Conservation (phyloP, 2,113 vertebrate genomes). For the Silurus asotus region DNA sequence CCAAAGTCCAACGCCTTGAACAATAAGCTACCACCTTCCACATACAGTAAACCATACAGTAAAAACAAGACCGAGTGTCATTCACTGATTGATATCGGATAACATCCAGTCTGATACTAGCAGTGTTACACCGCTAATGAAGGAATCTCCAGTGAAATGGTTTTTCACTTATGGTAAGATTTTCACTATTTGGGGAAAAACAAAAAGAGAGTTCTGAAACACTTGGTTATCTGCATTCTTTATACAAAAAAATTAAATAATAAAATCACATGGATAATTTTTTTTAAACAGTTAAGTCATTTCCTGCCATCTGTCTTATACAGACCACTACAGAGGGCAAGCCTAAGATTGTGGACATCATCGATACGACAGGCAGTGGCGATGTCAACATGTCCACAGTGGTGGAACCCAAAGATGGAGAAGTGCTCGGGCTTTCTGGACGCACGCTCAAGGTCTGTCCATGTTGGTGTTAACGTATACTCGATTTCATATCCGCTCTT, state of each 20-base stretch:
- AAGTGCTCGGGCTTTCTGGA: slow-evolving; percentile 85
- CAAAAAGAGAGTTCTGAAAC: too few species aligned
- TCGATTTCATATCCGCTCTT: not conserved
- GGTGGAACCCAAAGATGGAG: slow-evolving; percentile 86
- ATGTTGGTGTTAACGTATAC: too few species aligned
- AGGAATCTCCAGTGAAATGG: not conserved
- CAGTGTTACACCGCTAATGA: not conserved
- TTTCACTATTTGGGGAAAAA: too few species aligned
- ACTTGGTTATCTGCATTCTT: not conserved
- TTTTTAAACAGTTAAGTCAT: not conserved
- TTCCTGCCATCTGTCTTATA: slow-evolving; percentile 21
- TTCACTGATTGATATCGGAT: too few species aligned
- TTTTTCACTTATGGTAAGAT: not conserved
- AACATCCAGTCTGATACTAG: too few species aligned
- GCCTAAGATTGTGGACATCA: slow-evolving; percentile 96
- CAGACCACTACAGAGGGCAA: slow-evolving; percentile 93
- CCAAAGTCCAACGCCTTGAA: too few species aligned
- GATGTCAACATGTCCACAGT: slow-evolving; percentile 89
- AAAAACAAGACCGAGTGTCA: too few species aligned
- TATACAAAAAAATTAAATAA: not conserved
- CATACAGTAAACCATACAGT: too few species aligned
- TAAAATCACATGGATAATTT: not conserved
- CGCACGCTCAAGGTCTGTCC: slow-evolving; percentile 84
- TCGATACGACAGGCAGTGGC: slow-evolving; percentile 96
- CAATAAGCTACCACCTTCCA: too few species aligned